These are phyloP conservation scores for Heliconius hermathena DNA, from an alignment of 1,140 invertebrate genomes.

Conservation along the genomic window DNA sequence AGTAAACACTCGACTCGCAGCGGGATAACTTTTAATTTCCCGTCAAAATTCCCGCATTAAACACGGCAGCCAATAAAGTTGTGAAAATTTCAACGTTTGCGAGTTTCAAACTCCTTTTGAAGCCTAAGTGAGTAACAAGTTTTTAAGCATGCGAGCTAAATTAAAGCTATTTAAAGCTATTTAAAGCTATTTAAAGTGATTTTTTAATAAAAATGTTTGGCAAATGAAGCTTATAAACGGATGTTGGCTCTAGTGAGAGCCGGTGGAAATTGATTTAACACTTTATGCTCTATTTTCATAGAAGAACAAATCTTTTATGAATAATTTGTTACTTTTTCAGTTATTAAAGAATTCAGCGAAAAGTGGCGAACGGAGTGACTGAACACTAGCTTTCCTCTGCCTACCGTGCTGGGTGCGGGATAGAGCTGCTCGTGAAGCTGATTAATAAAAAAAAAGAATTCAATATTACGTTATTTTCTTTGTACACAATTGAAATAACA, in stretches of 20 bases:
- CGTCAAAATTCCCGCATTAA: constrained; percentile 5
- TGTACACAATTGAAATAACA: too few species aligned
- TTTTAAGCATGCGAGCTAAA: constrained; percentile 25
- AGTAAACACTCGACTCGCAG: background rate
- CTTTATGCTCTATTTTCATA: background rate
- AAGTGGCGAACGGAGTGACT: too few species aligned
- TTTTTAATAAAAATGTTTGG: background rate
- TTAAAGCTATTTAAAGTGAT: constrained; percentile 2
- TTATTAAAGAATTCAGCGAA: too few species aligned
- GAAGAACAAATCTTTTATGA: too few species aligned
- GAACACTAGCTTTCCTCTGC: too few species aligned
- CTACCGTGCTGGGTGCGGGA: too few species aligned
- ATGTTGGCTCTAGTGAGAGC: background rate
- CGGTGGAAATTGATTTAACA: background rate
- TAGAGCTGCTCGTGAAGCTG: too few species aligned
- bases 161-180: constrained; percentile 8
- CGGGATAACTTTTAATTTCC: constrained; percentile 8
- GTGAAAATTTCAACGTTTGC: constrained; percentile 5
- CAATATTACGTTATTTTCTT: too few species aligned
- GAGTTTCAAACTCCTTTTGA: background rate
- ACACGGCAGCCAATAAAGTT: background rate
- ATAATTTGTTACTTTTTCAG: too few species aligned
- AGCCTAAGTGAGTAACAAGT: constrained; percentile 23
- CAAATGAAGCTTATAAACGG: background rate
- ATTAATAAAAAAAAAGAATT: too few species aligned